These are phyloP conservation scores for Hylaeus volcanicus DNA, from an alignment of 1,140 invertebrate genomes.

Conservation along the genomic window DNA sequence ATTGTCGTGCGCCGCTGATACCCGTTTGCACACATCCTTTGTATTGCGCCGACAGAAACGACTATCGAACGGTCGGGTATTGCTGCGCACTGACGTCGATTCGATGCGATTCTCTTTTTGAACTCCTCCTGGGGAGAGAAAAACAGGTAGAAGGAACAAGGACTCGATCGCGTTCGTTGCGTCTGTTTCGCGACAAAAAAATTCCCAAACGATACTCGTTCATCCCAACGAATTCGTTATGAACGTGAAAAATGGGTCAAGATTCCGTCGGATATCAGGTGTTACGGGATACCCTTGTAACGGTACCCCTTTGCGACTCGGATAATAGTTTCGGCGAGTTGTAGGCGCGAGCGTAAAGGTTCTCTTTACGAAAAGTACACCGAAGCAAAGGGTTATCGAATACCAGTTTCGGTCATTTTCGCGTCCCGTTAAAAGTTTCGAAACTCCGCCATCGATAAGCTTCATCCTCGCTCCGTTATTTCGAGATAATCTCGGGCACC, in stretches of 20 bases:
- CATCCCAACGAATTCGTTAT: background rate
- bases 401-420: background rate
- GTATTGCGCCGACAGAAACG: slow-evolving; percentile 42
- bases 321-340: slow-evolving; percentile 15
- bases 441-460: background rate
- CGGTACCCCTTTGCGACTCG: slow-evolving; percentile 28
- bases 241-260: slow-evolving; percentile 44
- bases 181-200: background rate
- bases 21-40: slow-evolving; percentile 46
- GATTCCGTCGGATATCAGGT: slow-evolving; percentile 44
- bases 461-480: background rate
- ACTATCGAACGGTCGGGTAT: slow-evolving; percentile 57
- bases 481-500: background rate
- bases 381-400: background rate
- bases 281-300: slow-evolving; percentile 52
- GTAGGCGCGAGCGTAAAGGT: too few species aligned
- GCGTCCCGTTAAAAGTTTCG: background rate
- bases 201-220: too few species aligned
- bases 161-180: slow-evolving; percentile 11
- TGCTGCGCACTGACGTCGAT: slow-evolving; percentile 46
- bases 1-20: slow-evolving; percentile 33
- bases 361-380: slow-evolving; percentile 7
- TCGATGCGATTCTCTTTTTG: slow-evolving; percentile 58
- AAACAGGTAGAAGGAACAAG: slow-evolving; percentile 31
- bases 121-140: slow-evolving; percentile 35